phyloP scores from a whole-genome alignment of 2,113 vertebrate genomes.

The Dunckerocampus dactyliophorus region DNA sequence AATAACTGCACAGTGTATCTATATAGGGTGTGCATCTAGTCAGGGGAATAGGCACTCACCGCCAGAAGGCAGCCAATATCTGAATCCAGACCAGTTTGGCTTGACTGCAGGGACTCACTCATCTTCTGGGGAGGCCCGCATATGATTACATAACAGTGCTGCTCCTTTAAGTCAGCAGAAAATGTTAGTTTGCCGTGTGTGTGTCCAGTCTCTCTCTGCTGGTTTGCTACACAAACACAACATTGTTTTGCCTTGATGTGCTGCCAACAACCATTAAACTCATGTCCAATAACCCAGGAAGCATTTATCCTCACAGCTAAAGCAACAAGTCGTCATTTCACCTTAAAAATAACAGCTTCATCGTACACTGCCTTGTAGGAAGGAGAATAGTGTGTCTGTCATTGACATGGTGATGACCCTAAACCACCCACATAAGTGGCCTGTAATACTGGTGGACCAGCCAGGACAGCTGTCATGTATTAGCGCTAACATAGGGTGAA shows the following conservation, averaged over 20 bases:
- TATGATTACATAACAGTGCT: slow-evolving; percentile 27
- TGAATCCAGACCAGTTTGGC: slow-evolving; percentile 20
- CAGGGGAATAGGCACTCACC: slow-evolving; percentile 25
- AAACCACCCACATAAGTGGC: neutral
- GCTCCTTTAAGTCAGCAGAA: neutral
- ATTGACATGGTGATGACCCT: neutral
- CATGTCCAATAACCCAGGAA: slow-evolving; percentile 1
- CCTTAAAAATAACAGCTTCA: neutral
- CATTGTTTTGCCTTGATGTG: slow-evolving; percentile 5
- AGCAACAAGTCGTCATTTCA: neutral
- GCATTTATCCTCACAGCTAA: neutral
- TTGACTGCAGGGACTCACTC: slow-evolving; percentile 17
- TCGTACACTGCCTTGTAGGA: neutral
- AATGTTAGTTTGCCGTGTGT: neutral
- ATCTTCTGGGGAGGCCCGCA: slow-evolving; percentile 5
- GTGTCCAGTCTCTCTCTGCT: neutral
- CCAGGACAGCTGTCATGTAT: neutral
- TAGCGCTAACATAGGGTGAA: neutral
- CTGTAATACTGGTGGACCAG: neutral
- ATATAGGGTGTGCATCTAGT: slow-evolving; percentile 9
- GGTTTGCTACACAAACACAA: slow-evolving; percentile 5
- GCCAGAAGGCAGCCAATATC: slow-evolving; percentile 37
- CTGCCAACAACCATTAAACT: neutral
- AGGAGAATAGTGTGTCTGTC: neutral
- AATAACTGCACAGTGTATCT: slow-evolving; percentile 31